Conservation (phyloP, 2,888 invertebrate species). For the Drosophila longiperda region DNA sequence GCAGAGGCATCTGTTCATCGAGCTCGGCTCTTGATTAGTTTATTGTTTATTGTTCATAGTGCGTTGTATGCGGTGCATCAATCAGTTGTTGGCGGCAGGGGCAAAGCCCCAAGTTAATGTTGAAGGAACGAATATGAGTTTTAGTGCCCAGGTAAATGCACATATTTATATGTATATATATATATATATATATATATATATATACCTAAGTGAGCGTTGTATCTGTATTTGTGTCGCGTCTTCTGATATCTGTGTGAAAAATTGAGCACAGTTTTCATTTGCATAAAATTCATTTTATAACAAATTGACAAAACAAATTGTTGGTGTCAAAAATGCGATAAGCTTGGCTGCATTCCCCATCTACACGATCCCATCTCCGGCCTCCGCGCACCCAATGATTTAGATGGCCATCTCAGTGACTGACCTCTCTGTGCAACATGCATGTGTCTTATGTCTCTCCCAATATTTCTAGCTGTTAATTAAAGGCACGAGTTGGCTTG, state of each 20-base stretch:
- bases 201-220: conserved; percentile 19
- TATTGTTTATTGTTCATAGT: conserved; percentile 63
- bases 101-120: not conserved
- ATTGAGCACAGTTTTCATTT: conserved; percentile 76
- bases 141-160: conserved; percentile 6
- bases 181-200: not conserved
- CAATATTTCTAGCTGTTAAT: conserved; percentile 75
- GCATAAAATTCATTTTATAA: conserved; percentile 68
- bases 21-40: conserved; percentile 66
- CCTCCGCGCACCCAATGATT: conserved; percentile 32
- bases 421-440: conserved; percentile 10
- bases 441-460: conserved; percentile 63
- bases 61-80: conserved; percentile 63
- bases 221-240: conserved; percentile 4
- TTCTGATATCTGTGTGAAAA: conserved; percentile 32
- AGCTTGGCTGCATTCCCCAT: conserved; percentile 7
- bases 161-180: not conserved
- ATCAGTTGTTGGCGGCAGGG: conserved; percentile 45
- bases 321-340: conserved; percentile 68
- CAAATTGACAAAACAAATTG: conserved; percentile 74
- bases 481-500: conserved; percentile 75
- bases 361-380: not conserved
- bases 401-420: conserved; percentile 23
- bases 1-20: conserved; percentile 36
- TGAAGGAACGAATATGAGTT: conserved; percentile 22